Evolutionary conservation across 2,797 vertebrate genomes (phyloP), one percentile per base, ranked within the genome.

Genomic region (Syngnathus rostellatus): DNA sequence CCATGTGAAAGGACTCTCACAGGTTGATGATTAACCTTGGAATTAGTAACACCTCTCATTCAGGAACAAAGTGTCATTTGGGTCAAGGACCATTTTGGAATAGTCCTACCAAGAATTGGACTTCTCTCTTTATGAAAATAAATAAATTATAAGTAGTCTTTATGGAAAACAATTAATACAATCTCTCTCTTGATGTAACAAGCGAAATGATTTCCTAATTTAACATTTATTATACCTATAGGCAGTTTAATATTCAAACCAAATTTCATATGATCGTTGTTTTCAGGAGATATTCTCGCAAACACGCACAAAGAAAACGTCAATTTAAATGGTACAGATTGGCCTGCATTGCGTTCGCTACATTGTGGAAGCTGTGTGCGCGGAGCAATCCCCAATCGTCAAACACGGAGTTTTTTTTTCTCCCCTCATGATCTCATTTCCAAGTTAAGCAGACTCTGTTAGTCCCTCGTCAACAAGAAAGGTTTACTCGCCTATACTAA

Each of bases 401-500:
- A 87, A 86, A 87, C 85, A 85, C 77, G 79, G 71, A 75, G 37
- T 79, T 81, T 84, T 81, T 71, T 80, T 81, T 77, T 11, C 10
- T 6, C 53, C 53, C 55, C 81, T 85, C 87, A 80, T 87, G 86
- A 87, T 88, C 89, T 90, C 82, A 89, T 89, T 86, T 88, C 88
- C 86, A 88, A 87, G 86, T 88, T 87, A 88, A 88, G 87, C 88
- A 87, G 88, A 86, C 73, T 81, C 72, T 90, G 89, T 89, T 90
- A 84, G 87, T 82, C 87, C 76, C 87, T 87, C 89, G 85, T 88
- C 88, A 90, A 88, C 87, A 88, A 73, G 41, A 77, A 83, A 78
- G 83, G 90, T 92, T 91, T 91, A 87, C 89, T 88, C 88, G 84
- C 80, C 83, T 83, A 85, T 85, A 88, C 87, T 90, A 89, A 90